These are phyloP conservation scores for Apteryx owenii DNA, from an alignment of 2,113 vertebrate species.

Conservation along the genomic window DNA sequence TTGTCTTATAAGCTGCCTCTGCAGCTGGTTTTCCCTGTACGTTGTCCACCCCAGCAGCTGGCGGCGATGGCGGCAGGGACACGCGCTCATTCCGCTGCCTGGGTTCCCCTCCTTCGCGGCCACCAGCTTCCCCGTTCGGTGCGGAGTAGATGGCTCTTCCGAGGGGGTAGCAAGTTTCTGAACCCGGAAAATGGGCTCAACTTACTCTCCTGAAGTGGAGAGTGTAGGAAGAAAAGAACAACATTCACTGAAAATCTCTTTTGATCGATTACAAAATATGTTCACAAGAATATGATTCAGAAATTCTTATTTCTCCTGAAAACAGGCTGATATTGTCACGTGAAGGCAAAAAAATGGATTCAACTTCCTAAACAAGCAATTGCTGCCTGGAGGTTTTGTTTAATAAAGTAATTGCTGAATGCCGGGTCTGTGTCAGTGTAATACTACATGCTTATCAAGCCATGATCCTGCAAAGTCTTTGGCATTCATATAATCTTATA, in stretches of 20 bases:
- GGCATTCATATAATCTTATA: neutral
- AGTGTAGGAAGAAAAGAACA: neutral
- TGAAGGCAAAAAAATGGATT: neutral
- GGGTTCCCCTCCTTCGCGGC: too few relatives aligned
- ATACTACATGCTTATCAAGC: neutral
- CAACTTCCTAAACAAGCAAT: neutral
- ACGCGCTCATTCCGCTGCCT: rapidly evolving
- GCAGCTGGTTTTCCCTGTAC: neutral
- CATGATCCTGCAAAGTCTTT: neutral
- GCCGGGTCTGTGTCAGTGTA: neutral
- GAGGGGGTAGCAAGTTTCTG: neutral
- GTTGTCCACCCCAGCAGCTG: too few relatives aligned
- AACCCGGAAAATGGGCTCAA: neutral
- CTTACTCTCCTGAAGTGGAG: neutral
- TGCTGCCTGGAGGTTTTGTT: neutral
- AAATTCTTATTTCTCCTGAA: neutral
- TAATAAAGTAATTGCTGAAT: neutral
- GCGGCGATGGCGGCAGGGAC: neutral
- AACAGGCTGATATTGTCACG: neutral
- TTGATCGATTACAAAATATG: neutral
- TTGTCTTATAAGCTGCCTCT: neutral
- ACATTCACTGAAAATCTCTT: neutral
- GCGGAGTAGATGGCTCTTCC: neutral
- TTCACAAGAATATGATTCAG: neutral
- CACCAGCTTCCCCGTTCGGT: neutral